Evolutionary conservation across 2,888 invertebrate species (phyloP).

Genomic region (Temnothorax unifasciatus): DNA sequence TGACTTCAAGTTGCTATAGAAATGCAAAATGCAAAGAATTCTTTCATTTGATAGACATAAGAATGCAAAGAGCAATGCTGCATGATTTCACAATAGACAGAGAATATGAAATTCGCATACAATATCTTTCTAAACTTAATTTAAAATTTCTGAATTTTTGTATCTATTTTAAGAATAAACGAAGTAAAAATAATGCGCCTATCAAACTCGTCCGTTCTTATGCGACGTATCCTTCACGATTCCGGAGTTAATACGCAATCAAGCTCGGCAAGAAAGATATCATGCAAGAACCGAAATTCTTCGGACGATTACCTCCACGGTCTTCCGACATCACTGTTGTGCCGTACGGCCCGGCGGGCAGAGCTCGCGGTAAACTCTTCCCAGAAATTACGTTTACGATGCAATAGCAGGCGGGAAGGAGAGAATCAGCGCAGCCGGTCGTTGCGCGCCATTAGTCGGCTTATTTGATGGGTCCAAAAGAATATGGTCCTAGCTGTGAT

Average conservation of each 20-base stretch:
- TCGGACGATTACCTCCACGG: background rate
- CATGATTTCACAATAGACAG: background rate
- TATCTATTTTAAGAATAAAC: background rate
- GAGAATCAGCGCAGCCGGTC: constrained; percentile 26
- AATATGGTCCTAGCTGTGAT: background rate
- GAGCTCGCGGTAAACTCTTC: constrained; percentile 37
- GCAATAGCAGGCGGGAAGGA: constrained; percentile 18
- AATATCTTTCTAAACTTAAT: background rate
- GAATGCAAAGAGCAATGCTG: background rate
- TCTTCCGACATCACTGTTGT: constrained; percentile 7
- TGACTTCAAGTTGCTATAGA: background rate
- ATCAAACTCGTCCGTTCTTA: background rate
- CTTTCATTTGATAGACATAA: background rate
- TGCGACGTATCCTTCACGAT: background rate
- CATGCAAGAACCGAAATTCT: constrained; percentile 20
- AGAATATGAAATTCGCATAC: background rate
- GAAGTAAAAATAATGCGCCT: background rate
- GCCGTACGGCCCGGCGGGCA: constrained; percentile 9
- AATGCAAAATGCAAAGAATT: background rate
- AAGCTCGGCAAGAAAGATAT: constrained; percentile 7
- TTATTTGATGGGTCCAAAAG: constrained; percentile 31
- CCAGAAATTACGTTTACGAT: constrained; percentile 51
- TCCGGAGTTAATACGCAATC: constrained; percentile 15
- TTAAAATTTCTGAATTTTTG: background rate
- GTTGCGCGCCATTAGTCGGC: constrained; percentile 41